Evolutionary conservation across 2,797 vertebrate genomes (phyloP), one percentile per base, ranked within the genome.

Genomic region (Gymnodraco acuticeps): DNA sequence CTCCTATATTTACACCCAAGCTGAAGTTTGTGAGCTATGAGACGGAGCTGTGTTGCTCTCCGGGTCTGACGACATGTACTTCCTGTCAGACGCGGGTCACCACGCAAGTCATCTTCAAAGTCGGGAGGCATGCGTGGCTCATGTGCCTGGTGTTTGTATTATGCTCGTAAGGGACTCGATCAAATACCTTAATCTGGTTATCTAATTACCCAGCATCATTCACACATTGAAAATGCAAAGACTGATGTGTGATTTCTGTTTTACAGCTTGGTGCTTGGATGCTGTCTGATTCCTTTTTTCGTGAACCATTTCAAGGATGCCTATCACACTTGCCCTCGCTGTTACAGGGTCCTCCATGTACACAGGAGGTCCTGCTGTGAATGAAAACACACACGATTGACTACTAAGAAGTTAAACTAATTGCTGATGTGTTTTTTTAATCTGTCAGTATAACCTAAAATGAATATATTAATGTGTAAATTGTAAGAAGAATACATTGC

Each of bases 241-340:
- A 14, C 31, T 68, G 15, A 69, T 3, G 20, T 56, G 1, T 53
- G 0, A 31, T 62, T 73, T 83, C 12, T 73, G 17, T 70, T 55
- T 78, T n/a, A 0, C 31, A 98, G 96, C 85, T 94, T 95, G 80
- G 52, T 94, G 47, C 43, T 97, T 0, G 96, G 96, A 59, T 98
- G 96, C 86, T 98, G 96, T 85, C 65, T 97, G 0, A 58, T 97
- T 45, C 96, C 96, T 0, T 91, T 96, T 64, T 91, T 94, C 2
- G 1, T 96, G 5, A 87, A 73, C 14, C 17, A 89, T 72, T 93
- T 95, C 82, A 96, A 96, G 89, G 96, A 97, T 0, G 94, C 92
- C 78, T 89, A 88, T 56, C 97, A 97, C 75, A 88, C 83, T 3
- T 97, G 96, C 59, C 96, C 96, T 0, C 78, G 2, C 70, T 98